phyloP scores from a whole-genome alignment of 2,113 vertebrate genomes.

The Sturnus vulgaris region DNA sequence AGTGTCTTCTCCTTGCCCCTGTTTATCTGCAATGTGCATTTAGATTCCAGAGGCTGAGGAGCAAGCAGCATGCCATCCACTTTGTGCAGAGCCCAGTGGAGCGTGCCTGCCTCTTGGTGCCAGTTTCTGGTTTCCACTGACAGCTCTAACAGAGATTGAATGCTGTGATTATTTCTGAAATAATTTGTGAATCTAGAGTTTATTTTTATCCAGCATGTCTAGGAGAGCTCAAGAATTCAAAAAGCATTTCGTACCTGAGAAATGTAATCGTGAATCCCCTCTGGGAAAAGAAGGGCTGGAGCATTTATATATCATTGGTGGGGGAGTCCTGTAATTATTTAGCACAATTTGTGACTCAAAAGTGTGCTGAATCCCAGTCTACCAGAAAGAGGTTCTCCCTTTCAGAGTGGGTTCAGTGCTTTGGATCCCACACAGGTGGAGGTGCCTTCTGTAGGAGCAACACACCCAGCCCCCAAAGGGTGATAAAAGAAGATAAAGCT shows the following conservation, averaged over 20 bases:
- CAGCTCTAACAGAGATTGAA: slow-evolving; percentile 11
- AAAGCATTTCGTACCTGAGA: slow-evolving; percentile 8
- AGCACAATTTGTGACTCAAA: not conserved
- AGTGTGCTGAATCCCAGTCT: not conserved
- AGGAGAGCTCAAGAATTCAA: not conserved
- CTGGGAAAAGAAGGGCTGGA: not conserved
- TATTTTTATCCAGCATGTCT: slow-evolving; percentile 6
- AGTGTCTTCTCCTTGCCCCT: not conserved
- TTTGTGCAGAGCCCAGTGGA: not conserved
- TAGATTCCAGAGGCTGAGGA: not conserved
- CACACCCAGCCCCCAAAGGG: fast-evolving
- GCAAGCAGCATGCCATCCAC: not conserved
- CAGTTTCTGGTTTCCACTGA: not conserved
- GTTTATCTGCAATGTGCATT: not conserved
- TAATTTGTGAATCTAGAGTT: not conserved
- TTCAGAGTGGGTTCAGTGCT: not conserved
- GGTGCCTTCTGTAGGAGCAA: not conserved
- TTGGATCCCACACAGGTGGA: not conserved
- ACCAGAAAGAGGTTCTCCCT: not conserved
- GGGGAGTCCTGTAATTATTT: not conserved
- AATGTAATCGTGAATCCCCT: not conserved
- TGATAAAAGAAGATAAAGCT: not conserved
- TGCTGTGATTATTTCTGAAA: slow-evolving; percentile 32
- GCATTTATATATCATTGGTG: not conserved
- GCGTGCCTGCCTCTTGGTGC: not conserved